phyloP scores from a whole-genome alignment of 2,888 invertebrate genomes.

The Noctua janthina region DNA sequence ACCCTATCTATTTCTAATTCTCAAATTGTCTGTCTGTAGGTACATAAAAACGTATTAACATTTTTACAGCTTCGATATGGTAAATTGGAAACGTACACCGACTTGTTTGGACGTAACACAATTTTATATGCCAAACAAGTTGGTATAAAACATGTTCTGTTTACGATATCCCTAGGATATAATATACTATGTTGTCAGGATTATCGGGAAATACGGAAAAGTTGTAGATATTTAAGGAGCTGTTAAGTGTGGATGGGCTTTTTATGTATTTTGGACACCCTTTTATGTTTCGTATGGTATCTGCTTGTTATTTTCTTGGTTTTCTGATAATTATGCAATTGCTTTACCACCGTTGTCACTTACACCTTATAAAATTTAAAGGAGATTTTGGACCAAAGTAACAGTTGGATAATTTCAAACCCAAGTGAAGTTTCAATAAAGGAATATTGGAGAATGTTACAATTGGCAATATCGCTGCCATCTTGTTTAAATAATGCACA shows the following conservation, averaged over 20 bases:
- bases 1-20: slow-evolving; percentile 61
- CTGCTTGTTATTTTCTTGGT: neutral
- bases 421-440: neutral
- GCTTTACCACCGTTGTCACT: neutral
- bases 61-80: slow-evolving; percentile 74
- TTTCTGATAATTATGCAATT: neutral
- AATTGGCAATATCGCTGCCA: neutral
- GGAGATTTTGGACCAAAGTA: no score
- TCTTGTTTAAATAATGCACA: neutral
- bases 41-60: slow-evolving; percentile 73
- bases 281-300: slow-evolving; percentile 14
- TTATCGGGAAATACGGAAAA: slow-evolving; percentile 11
- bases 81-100: slow-evolving; percentile 64
- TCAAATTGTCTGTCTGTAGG: slow-evolving; percentile 67
- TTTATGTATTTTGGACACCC: slow-evolving; percentile 7
- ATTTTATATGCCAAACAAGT: slow-evolving; percentile 57
- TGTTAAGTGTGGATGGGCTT: slow-evolving; percentile 21
- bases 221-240: slow-evolving; percentile 23
- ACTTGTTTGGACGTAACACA: slow-evolving; percentile 56
- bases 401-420: neutral
- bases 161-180: slow-evolving; percentile 40
- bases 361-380: neutral
- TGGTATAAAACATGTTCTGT: slow-evolving; percentile 55
- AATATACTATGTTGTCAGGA: slow-evolving; percentile 35
- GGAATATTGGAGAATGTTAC: neutral